Conservation (phyloP, 2,888 invertebrate genomes). For the Seira musarum region DNA sequence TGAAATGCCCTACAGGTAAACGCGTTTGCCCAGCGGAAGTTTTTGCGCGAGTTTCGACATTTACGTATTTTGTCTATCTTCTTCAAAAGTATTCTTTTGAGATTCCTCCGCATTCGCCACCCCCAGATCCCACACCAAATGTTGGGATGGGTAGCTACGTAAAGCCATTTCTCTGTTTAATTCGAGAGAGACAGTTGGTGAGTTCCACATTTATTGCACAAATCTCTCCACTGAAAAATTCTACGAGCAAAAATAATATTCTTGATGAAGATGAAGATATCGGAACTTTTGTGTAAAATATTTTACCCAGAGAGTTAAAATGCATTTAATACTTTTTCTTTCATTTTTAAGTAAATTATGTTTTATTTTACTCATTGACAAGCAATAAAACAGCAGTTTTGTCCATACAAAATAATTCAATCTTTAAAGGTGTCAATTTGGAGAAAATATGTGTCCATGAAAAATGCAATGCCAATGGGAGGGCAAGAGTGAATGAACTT, state of each 20-base stretch:
- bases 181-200: slow-evolving; percentile 45
- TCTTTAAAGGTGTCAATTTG: background rate
- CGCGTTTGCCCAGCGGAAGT: slow-evolving; percentile 64
- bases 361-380: background rate
- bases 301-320: background rate
- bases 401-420: background rate
- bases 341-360: too few species aligned
- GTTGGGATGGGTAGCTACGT: slow-evolving; percentile 61
- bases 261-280: slow-evolving; percentile 12
- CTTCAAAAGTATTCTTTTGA: slow-evolving; percentile 62
- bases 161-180: slow-evolving; percentile 50
- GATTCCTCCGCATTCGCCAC: slow-evolving; percentile 18
- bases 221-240: background rate
- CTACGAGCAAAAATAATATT: background rate
- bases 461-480: background rate
- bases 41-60: slow-evolving; percentile 58
- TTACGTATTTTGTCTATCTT: slow-evolving; percentile 61
- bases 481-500: background rate
- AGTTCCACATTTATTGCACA: slow-evolving; percentile 31
- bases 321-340: too few species aligned
- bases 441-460: background rate
- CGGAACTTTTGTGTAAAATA: slow-evolving; percentile 25
- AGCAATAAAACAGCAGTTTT: background rate
- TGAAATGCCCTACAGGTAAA: slow-evolving; percentile 52
- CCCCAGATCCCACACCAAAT: slow-evolving; percentile 54